Percentiles rank a stretch among this genome's conserved stretches.
Evolutionary conservation across 2,888 invertebrate species (phyloP).

Genomic region (Chalcis sispes): DNA sequence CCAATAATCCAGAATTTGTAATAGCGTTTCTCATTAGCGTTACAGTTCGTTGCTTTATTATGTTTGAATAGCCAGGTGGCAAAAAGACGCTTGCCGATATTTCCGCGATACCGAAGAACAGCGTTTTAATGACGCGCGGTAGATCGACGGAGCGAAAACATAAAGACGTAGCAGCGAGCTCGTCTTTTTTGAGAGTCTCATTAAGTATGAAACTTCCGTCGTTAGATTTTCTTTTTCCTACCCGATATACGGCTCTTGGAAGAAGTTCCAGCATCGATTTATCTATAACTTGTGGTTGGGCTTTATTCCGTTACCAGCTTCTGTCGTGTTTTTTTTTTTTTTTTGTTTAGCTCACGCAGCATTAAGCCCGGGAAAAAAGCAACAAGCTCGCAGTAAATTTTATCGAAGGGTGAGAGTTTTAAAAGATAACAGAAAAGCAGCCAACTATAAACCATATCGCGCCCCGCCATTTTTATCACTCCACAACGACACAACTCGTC

Average conservation of each 20-base stretch:
- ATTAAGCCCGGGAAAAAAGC: too few relatives aligned
- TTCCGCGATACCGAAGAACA: conserved; percentile 18
- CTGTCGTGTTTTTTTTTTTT: background rate
- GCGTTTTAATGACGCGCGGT: conserved; percentile 38
- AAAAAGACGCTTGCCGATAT: background rate
- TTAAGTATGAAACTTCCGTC: conserved; percentile 49
- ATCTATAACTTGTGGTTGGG: background rate
- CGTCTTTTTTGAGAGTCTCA: conserved; percentile 49
- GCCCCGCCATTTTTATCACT: too few relatives aligned
- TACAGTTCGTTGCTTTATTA: conserved; percentile 7
- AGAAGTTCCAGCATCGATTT: conserved; percentile 26
- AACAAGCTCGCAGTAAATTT: too few relatives aligned
- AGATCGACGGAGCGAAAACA: background rate
- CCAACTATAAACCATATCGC: too few relatives aligned
- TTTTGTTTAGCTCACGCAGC: too few relatives aligned
- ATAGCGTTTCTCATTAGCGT: conserved; percentile 37
- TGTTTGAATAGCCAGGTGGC: conserved; percentile 5
- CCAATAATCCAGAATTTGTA: conserved; percentile 4
- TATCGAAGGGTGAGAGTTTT: too few relatives aligned
- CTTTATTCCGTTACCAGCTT: conserved; percentile 36
- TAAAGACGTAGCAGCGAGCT: background rate
- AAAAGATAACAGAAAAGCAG: too few relatives aligned
- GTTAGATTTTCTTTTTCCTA: conserved; percentile 37
- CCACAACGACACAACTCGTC: too few relatives aligned
- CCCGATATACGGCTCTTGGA: conserved; percentile 8